These are phyloP conservation scores for Synergus japonicus DNA, from an alignment of 2,888 invertebrate genomes.

Conservation along the genomic window DNA sequence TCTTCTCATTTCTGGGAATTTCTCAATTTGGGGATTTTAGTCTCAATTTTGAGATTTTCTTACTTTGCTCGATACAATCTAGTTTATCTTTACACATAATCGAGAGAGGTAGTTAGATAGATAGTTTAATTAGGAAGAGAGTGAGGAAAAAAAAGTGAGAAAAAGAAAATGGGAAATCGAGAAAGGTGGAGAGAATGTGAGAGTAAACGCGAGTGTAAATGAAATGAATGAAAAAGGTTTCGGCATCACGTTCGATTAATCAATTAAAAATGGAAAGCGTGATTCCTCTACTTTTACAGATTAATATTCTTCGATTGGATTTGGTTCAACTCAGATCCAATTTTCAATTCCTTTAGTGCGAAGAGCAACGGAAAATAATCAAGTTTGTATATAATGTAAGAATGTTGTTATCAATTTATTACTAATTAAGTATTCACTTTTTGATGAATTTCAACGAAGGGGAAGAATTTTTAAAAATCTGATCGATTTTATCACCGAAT, in stretches of 20 bases:
- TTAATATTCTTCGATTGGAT: conserved; percentile 24
- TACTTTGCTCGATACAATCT: conserved; percentile 37
- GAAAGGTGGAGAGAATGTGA: conserved; percentile 4
- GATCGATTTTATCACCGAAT: background rate
- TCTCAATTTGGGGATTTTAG: conserved; percentile 8
- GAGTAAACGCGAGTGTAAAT: background rate
- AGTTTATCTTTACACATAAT: conserved; percentile 33
- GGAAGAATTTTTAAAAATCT: background rate
- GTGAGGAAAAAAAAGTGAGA: conserved; percentile 2
- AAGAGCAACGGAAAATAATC: conserved; percentile 65
- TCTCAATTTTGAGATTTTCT: conserved; percentile 19
- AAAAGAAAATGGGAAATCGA: background rate
- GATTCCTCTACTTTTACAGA: conserved; percentile 11
- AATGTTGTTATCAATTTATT: conserved; percentile 57
- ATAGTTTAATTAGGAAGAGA: conserved; percentile 29
- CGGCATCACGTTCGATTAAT: background rate
- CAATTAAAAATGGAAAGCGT: conserved; percentile 11
- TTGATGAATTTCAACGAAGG: background rate
- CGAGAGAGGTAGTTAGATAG: conserved; percentile 32
- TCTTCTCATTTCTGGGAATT: conserved; percentile 10
- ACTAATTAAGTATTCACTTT: background rate
- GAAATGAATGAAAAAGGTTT: background rate
- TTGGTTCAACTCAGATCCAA: conserved; percentile 34
- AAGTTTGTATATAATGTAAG: conserved; percentile 73
- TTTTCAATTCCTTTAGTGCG: conserved; percentile 57